These are phyloP conservation scores for Dascillus cervinus DNA, from an alignment of 2,888 invertebrate genomes.

Conservation along the genomic window DNA sequence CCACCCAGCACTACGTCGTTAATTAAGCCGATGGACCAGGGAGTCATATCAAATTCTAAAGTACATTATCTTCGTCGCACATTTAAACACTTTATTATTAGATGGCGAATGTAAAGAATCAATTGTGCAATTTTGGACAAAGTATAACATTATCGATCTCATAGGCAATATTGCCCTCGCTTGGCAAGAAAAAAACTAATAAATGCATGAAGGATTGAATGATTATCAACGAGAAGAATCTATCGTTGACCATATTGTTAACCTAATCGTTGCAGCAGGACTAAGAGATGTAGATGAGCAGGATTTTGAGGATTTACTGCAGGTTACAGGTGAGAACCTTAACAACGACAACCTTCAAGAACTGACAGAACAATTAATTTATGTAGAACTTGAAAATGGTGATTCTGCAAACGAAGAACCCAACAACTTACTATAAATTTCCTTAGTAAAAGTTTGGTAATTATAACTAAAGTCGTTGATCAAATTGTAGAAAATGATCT, in stretches of 20 bases:
- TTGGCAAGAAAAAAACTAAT: slow-evolving; percentile 12
- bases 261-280: too few species aligned
- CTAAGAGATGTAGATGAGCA: slow-evolving; percentile 2
- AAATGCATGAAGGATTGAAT: slow-evolving; percentile 1
- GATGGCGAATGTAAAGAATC: too few species aligned
- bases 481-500: too few species aligned
- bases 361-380: slow-evolving; percentile 1
- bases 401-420: slow-evolving; percentile 2
- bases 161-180: slow-evolving; percentile 10
- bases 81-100: slow-evolving; percentile 7
- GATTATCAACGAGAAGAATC: slow-evolving; percentile 1
- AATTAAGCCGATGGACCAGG: slow-evolving; percentile 1
- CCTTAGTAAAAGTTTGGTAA: too few species aligned
- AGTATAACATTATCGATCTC: slow-evolving; percentile 14
- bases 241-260: too few species aligned
- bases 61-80: slow-evolving; percentile 7
- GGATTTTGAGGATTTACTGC: neutral
- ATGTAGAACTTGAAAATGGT: slow-evolving; percentile 2
- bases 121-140: slow-evolving; percentile 10
- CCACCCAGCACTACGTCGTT: neutral
- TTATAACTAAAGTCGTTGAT: too few species aligned
- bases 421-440: slow-evolving; percentile 1
- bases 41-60: slow-evolving; percentile 4
- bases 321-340: too few species aligned
- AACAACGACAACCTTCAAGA: neutral